Conservation (phyloP, 2,888 invertebrate genomes). For the Tyria jacobaeae region DNA sequence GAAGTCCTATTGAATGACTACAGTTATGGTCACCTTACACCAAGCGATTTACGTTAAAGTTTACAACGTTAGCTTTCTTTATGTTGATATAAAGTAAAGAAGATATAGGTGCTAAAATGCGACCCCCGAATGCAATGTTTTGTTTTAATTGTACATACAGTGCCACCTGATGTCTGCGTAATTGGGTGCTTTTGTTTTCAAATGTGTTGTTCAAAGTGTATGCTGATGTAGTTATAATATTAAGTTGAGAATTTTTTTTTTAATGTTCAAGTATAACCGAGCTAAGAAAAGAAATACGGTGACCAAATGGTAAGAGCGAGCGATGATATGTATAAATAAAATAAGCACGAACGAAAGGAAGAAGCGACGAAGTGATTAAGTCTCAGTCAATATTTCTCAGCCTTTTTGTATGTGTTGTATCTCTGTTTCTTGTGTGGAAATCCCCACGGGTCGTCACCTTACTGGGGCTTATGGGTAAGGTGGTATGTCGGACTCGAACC, state of each 20-base stretch:
- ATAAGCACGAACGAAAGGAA: not conserved
- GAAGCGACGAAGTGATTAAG: not conserved
- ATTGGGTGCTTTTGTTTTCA: slow-evolving; percentile 50
- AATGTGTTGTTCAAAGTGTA: not conserved
- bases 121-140: slow-evolving; percentile 64
- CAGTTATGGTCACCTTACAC: slow-evolving; percentile 29
- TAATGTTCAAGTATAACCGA: no score
- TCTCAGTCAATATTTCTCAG: no score
- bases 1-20: not conserved
- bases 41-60: slow-evolving; percentile 72
- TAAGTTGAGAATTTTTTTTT: not conserved
- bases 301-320: no score
- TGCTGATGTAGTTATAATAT: no score
- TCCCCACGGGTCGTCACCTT: no score
- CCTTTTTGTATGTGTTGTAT: no score
- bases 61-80: slow-evolving; percentile 81
- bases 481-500: no score
- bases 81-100: slow-evolving; percentile 79
- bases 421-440: no score
- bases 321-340: no score
- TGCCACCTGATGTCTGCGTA: slow-evolving; percentile 72
- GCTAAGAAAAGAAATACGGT: no score
- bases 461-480: no score
- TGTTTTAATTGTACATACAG: slow-evolving; percentile 74
- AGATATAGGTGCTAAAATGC: slow-evolving; percentile 57